Conservation (phyloP, 1,140 invertebrate genomes). For the Aplysia californica region DNA sequence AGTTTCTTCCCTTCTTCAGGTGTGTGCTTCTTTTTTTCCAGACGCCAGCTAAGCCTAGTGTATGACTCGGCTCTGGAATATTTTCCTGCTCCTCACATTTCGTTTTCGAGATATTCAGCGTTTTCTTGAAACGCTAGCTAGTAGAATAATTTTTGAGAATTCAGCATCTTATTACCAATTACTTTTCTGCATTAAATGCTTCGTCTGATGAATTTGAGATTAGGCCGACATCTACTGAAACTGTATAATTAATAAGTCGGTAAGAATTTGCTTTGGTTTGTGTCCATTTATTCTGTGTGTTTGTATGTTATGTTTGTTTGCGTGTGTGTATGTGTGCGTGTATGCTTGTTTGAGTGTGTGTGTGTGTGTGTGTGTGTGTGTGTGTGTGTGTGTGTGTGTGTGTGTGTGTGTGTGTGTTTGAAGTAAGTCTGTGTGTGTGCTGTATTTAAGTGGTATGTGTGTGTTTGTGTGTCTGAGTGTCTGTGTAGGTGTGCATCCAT, state of each 20-base stretch:
- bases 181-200: not conserved
- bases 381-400: slow-evolving; percentile 1
- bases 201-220: not conserved
- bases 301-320: not conserved
- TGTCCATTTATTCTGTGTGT: not conserved
- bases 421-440: too few relatives aligned
- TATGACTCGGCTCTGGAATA: too few relatives aligned
- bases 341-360: not conserved
- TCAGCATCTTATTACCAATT: not conserved
- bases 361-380: slow-evolving; percentile 5
- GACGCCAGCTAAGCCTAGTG: too few relatives aligned
- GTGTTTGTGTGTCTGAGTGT: too few relatives aligned
- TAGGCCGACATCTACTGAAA: not conserved
- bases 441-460: too few relatives aligned
- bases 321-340: not conserved
- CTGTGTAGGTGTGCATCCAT: too few relatives aligned
- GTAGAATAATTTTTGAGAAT: too few relatives aligned
- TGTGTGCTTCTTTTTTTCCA: too few relatives aligned
- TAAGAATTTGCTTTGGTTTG: not conserved
- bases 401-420: slow-evolving; percentile 11
- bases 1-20: too few relatives aligned
- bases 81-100: too few relatives aligned
- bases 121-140: too few relatives aligned
- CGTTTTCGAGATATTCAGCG: too few relatives aligned
- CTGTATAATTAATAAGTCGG: not conserved